Evolutionary conservation across 1,140 invertebrate species (phyloP).

Genomic region (Drosophila trapezifrons): DNA sequence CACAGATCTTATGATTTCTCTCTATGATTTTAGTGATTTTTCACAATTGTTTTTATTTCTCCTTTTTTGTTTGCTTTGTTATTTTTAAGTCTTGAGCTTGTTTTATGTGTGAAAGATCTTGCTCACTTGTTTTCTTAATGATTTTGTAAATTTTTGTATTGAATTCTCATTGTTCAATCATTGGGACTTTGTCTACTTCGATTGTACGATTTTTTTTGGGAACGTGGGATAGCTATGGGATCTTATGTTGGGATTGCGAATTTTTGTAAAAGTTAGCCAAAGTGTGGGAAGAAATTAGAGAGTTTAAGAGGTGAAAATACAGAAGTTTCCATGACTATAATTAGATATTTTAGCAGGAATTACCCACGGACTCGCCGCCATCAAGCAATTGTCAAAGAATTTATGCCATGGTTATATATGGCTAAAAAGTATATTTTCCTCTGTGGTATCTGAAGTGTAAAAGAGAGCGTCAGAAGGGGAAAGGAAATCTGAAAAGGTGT

Average conservation of each 20-base stretch:
- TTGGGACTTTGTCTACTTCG: constrained; percentile 38
- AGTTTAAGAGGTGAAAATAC: constrained; percentile 1
- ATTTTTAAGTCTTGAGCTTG: constrained; percentile 25
- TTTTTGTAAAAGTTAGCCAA: constrained; percentile 19
- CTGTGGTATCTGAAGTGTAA: constrained; percentile 27
- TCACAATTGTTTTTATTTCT: constrained; percentile 34
- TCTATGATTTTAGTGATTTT: constrained; percentile 19
- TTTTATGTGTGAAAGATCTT: constrained; percentile 38
- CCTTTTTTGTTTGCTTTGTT: constrained; percentile 17
- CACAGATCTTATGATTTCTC: constrained; percentile 26
- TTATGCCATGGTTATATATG: constrained; percentile 20
- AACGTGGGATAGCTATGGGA: constrained; percentile 58
- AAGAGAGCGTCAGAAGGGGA: constrained; percentile 2
- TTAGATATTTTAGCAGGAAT: background rate
- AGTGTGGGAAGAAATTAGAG: constrained; percentile 39
- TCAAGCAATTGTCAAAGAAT: constrained; percentile 14
- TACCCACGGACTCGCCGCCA: background rate
- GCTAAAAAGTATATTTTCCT: constrained; percentile 18
- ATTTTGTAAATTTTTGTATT: constrained; percentile 54
- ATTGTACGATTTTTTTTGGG: constrained; percentile 48
- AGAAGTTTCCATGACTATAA: background rate
- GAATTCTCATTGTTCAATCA: constrained; percentile 60
- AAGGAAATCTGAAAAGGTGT: constrained; percentile 64
- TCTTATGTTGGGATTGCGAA: constrained; percentile 6
- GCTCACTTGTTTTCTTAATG: constrained; percentile 68